Percentiles rank a stretch among this genome's conserved stretches.
Evolutionary conservation across 1,140 invertebrate species (phyloP).

Genomic region (Lineus longissimus): DNA sequence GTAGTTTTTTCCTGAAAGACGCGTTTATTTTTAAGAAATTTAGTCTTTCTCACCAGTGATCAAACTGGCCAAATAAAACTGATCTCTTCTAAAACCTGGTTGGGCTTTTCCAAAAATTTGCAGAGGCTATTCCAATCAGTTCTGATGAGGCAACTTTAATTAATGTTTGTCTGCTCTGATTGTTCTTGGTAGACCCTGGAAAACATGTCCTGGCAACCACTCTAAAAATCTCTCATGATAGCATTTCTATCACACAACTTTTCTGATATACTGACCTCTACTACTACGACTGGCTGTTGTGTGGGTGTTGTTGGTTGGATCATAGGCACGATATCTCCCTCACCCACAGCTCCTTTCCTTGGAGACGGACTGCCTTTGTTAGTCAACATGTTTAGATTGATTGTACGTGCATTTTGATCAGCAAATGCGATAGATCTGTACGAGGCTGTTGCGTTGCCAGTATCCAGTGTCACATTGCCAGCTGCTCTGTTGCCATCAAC

Average conservation of each 20-base stretch:
- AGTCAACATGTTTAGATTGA: constrained; percentile 36
- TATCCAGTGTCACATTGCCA: constrained; percentile 32
- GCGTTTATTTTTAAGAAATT: background rate
- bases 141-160: no score
- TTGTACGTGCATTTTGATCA: constrained; percentile 28
- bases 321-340: constrained; percentile 18
- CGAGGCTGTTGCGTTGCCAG: constrained; percentile 27
- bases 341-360: background rate
- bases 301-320: constrained; percentile 10
- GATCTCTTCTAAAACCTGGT: no score
- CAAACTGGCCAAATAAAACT: no score
- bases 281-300: constrained; percentile 28
- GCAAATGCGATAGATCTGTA: constrained; percentile 17
- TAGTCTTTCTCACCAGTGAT: background rate
- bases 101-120: no score
- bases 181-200: no score
- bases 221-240: no score
- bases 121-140: no score
- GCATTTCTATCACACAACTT: background rate
- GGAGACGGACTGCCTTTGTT: constrained; percentile 10
- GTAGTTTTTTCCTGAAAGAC: constrained; percentile 20
- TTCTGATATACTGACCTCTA: constrained; percentile 31
- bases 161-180: no score
- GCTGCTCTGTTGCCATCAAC: constrained; percentile 7
- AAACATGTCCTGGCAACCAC: no score